A percentile compares a stretch with the other conserved stretches of the same genome.
Evolutionary conservation across 2,888 invertebrate genomes (phyloP).

Genomic region (Steinernema hermaphroditum): DNA sequence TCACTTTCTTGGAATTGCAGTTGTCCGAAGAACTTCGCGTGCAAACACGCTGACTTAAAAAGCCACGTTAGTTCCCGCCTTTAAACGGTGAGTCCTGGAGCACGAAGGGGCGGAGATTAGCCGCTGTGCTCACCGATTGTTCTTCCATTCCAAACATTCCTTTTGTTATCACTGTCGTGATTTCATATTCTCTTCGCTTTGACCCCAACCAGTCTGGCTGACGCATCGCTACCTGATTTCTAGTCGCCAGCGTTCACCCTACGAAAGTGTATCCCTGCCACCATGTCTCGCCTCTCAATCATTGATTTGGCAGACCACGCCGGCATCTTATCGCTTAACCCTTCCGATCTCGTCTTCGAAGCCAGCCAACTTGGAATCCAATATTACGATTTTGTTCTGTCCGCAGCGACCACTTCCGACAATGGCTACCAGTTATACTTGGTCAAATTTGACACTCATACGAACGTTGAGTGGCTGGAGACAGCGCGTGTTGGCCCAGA

Average conservation of each 20-base stretch:
- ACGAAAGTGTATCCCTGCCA: background rate
- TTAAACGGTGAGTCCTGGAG: constrained; percentile 2
- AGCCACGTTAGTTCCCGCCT: background rate
- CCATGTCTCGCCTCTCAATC: constrained; percentile 43
- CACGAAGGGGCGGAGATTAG: constrained; percentile 8
- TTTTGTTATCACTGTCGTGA: constrained; percentile 25
- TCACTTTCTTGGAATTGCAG: background rate
- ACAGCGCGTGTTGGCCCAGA: constrained; percentile 34
- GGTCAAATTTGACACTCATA: constrained; percentile 59
- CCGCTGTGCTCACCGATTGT: constrained; percentile 19
- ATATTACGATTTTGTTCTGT: constrained; percentile 63
- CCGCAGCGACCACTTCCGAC: constrained; percentile 40
- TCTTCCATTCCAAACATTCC: constrained; percentile 27
- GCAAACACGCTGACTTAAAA: background rate
- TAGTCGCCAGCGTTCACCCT: background rate
- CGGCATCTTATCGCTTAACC: constrained; percentile 57
- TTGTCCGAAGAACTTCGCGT: background rate
- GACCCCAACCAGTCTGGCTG: constrained; percentile 4
- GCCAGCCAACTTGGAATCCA: constrained; percentile 50
- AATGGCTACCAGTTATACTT: constrained; percentile 53
- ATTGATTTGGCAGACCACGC: constrained; percentile 60
- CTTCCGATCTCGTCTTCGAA: constrained; percentile 63
- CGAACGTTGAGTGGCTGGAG: constrained; percentile 62
- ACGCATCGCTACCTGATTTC: background rate
- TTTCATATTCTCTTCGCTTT: constrained; percentile 25